Base-by-base conservation (phyloP, 2,797 vertebrate genomes). In the Pteronotus mesoamericanus region DNA sequence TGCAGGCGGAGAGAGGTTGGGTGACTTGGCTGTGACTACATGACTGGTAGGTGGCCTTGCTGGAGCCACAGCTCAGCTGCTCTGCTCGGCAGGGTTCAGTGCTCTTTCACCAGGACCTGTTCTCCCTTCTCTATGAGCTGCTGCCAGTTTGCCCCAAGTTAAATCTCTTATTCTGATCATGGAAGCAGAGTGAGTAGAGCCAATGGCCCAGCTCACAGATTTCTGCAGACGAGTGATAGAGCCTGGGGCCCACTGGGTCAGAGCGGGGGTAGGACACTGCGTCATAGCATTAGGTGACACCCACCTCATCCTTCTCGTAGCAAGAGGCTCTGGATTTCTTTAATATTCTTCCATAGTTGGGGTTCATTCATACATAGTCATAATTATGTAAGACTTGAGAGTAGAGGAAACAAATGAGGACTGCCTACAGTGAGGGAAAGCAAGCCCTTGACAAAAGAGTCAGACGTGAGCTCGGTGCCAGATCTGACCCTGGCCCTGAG, bases 141-240 rank as follows among this genome's bases (percentile, higher is more conserved):
- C 18, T 94, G 37, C 19, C 22, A 21, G 1, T 82, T 34, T 29
- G 10, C n/a, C 78, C 44, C 53, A 91, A 72, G 39, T 92, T 79
- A 24, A 89, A 42, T 69, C n/a, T 64, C 46, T 64, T 72, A 8
- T 57, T 57, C 32, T 68, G 26, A 32, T 61, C 71, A 55, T 42
- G 9, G 42, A 51, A 59, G 26, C 48, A 53, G 39, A n/a, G 39
- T 32, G 32, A n/a, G 21, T 21, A 3, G 66, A 89, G 32, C 19
- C 15, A 51, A 0, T 61, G 71, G 15, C 29, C 29, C 26, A 42
- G 5, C 32, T 39, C 37, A 26, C 24, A n/a, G 69, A 82, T 89
- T 89, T 69, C 16, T 29, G 10, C 14, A 29, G 48, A 75, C 0
- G 0, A 0, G 0, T 8, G 1, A 19, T 6, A 32, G 0, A 29